Base-by-base conservation (phyloP, 2,888 invertebrate genomes). In the Exocentrus adspersus region DNA sequence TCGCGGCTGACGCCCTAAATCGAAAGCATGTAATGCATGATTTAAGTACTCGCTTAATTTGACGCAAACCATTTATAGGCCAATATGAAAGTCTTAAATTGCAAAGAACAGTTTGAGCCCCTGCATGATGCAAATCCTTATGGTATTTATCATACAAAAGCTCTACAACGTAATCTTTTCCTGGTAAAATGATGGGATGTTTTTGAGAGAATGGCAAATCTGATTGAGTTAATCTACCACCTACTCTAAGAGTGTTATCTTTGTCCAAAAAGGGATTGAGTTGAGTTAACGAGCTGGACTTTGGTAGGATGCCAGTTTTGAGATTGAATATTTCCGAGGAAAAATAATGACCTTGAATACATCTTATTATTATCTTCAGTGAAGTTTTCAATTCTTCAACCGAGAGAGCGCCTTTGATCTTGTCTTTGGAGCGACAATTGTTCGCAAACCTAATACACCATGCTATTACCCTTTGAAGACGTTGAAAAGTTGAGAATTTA, bases 101-200 rank as follows among this genome's bases (percentile, higher is more conserved):
- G 5, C n/a, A 1, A 2, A 48, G 14, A 2, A 48, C 48, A 2
- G 48, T 14, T 28, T 48, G 48, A 1, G 48, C 28, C 9, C 48
- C 48, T 1, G 48, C 28, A n/a, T 48, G 48, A 12, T 14, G 16
- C 6, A 7, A 24, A 16, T n/a, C n/a, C n/a, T n/a, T n/a, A n/a
- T n/a, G n/a, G n/a, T n/a, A n/a, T n/a, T n/a, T n/a, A n/a, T n/a
- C n/a, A n/a, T n/a, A n/a, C n/a, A n/a, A n/a, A n/a, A 48, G 17
- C 1, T 24, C 7, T 20, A 16, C 14, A 24, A 48, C 3, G 10
- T 48, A 28, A 28, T 4, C 5, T 14, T 28, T 14, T 48, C 12
- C 2, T 3, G 69, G 69, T 12, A 69, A 24, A 1, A 67, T 10
- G 2, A 69, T 62, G 7, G 64, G 69, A 54, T 54, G 28, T 24